These are phyloP conservation scores for Pygoscelis adeliae DNA, from an alignment of 2,113 vertebrate species.

Conservation along the genomic window DNA sequence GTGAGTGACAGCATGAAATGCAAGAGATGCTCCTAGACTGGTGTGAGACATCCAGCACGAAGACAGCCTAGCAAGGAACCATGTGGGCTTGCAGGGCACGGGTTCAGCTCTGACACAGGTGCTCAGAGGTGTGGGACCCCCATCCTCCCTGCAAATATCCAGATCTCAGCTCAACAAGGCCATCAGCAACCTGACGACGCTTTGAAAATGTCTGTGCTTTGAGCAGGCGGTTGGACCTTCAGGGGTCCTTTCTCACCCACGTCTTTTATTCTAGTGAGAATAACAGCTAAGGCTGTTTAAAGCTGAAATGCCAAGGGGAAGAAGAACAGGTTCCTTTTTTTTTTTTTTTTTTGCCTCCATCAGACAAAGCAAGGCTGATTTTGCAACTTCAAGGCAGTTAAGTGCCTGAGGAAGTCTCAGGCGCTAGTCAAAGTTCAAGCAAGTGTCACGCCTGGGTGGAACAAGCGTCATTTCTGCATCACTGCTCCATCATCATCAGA, in stretches of 20 bases:
- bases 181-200: accelerated
- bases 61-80: not conserved
- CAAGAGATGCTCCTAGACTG: not conserved
- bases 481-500: not conserved
- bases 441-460: not conserved
- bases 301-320: not conserved
- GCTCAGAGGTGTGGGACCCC: not conserved
- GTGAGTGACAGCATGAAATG: not conserved
- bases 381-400: not conserved
- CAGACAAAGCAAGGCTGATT: not conserved
- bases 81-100: accelerated
- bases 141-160: not conserved
- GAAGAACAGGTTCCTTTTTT: not conserved
- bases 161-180: not conserved
- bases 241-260: not conserved
- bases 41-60: not conserved
- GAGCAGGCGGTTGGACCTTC: not conserved
- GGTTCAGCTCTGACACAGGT: not conserved
- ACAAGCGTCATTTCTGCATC: not conserved
- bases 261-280: not conserved
- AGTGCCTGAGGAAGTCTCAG: not conserved
- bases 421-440: not conserved
- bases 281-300: not conserved
- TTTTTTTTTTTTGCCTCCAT: not conserved
- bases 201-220: not conserved